These are phyloP conservation scores for Acholoe squamosa DNA, from an alignment of 2,888 invertebrate species.

Conservation along the genomic window DNA sequence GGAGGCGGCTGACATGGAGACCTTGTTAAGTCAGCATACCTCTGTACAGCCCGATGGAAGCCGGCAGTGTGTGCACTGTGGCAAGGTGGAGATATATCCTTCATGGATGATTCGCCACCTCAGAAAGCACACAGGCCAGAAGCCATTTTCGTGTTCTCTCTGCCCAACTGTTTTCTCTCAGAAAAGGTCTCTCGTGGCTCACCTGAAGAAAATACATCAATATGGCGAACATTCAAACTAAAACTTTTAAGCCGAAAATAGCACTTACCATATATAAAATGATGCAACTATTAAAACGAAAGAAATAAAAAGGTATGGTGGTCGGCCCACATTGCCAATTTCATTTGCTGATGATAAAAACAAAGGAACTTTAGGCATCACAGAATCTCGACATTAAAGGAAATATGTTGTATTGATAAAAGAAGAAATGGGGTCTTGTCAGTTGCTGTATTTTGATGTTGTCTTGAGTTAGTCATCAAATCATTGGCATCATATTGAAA, in stretches of 20 bases:
- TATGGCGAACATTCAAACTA: not conserved
- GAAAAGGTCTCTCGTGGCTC: constrained; percentile 9
- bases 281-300: too few relatives aligned
- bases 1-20: not conserved
- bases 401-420: too few relatives aligned
- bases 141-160: not conserved
- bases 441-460: too few relatives aligned
- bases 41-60: not conserved
- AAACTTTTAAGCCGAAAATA: too few relatives aligned
- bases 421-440: too few relatives aligned
- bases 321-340: too few relatives aligned
- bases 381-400: too few relatives aligned
- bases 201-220: not conserved
- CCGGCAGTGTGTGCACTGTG: constrained; percentile 2
- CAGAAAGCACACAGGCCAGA: not conserved
- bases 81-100: not conserved
- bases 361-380: too few relatives aligned
- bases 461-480: too few relatives aligned
- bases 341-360: too few relatives aligned
- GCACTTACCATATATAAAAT: too few relatives aligned
- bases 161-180: not conserved
- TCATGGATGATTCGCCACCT: constrained; percentile 32
- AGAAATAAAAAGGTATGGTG: too few relatives aligned
- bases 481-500: not conserved
- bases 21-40: not conserved